A percentile compares a stretch with the other conserved stretches of the same genome.
Conservation (phyloP, 2,888 invertebrate species). For the Pristionchus fissidentatus region DNA sequence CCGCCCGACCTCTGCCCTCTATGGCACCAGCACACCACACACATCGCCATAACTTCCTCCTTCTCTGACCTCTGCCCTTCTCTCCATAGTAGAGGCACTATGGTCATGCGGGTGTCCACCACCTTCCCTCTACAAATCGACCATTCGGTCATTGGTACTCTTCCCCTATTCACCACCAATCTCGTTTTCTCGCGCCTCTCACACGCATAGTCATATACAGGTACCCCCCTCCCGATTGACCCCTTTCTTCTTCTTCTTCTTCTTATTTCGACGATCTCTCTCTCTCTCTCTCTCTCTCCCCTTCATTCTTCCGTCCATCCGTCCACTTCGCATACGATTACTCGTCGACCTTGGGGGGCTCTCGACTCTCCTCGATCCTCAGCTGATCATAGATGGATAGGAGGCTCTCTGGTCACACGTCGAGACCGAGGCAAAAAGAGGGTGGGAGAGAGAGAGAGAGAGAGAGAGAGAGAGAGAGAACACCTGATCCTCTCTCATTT, state of each 20-base stretch:
- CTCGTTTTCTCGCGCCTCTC: slow-evolving; percentile 11
- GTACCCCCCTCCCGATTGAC: slow-evolving; percentile 19
- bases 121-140: not conserved
- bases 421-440: too few relatives aligned
- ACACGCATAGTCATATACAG: slow-evolving; percentile 24
- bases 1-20: too few relatives aligned
- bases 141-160: not conserved
- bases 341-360: slow-evolving; percentile 11
- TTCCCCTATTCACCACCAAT: not conserved
- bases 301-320: not conserved
- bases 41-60: not conserved
- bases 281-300: not conserved
- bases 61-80: not conserved
- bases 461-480: not conserved
- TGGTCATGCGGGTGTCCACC: not conserved
- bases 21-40: too few relatives aligned
- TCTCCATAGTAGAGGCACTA: not conserved
- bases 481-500: not conserved
- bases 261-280: too few relatives aligned
- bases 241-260: not conserved
- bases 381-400: slow-evolving; percentile 20
- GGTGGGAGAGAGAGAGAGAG: too few relatives aligned
- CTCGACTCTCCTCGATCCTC: not conserved
- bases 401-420: too few relatives aligned
- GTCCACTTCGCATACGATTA: slow-evolving; percentile 18